phyloP scores from a whole-genome alignment of 2,888 invertebrate genomes.

The Nesidiocoris tenuis region DNA sequence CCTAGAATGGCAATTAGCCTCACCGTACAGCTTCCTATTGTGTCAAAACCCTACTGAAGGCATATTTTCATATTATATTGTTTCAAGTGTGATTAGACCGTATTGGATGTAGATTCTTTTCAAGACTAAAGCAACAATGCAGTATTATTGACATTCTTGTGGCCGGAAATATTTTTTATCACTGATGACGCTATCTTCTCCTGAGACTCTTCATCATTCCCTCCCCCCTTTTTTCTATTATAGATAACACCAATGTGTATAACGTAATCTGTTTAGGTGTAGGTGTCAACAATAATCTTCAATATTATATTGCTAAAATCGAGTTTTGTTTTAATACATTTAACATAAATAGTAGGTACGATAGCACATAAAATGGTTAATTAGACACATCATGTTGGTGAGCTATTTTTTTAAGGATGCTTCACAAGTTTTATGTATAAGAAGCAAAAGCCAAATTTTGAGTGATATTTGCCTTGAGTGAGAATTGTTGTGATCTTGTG shows the following conservation, averaged over 20 bases:
- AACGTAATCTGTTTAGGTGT: background rate
- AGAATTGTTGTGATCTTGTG: conserved; percentile 10
- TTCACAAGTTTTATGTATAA: background rate
- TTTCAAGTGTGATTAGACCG: background rate
- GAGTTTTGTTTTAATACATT: background rate
- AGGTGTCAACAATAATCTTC: conserved; percentile 10
- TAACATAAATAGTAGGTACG: background rate
- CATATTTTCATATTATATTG: background rate
- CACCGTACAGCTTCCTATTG: no score
- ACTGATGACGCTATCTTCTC: background rate
- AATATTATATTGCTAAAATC: background rate
- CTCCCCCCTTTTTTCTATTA: background rate
- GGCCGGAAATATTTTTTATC: background rate
- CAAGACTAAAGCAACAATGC: background rate
- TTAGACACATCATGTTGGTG: conserved; percentile 12
- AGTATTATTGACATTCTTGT: background rate
- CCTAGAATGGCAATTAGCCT: no score
- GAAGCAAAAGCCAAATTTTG: conserved; percentile 30
- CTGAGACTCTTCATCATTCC: background rate
- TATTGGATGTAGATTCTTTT: background rate
- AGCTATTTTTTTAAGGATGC: conserved; percentile 33
- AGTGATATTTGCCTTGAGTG: conserved; percentile 29
- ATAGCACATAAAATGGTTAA: background rate
- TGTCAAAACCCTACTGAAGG: background rate
- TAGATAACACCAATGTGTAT: conserved; percentile 12